A percentile compares a stretch with the other conserved stretches of the same genome.
These are phyloP conservation scores for Drosophila mercatorum DNA, from an alignment of 2,888 invertebrate genomes.

Conservation along the genomic window DNA sequence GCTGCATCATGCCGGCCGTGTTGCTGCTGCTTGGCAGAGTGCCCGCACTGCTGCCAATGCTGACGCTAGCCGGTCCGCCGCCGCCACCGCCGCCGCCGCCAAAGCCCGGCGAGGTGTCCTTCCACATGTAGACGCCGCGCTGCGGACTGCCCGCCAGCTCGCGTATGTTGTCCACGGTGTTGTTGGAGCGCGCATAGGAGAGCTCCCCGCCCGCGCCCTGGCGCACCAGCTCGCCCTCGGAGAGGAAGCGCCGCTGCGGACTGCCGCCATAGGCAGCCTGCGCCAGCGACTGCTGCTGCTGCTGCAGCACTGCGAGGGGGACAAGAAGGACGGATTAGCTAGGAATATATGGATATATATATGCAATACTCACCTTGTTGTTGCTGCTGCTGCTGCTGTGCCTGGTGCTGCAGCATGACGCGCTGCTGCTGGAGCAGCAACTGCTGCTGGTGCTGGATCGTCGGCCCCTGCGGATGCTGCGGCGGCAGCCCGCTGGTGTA, in stretches of 20 bases:
- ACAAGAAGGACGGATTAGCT: not conserved
- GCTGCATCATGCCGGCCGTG: constrained; percentile 66
- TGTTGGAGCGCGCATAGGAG: constrained; percentile 89
- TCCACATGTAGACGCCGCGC: constrained; percentile 92
- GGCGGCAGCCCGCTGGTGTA: constrained; percentile 83
- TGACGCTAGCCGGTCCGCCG: constrained; percentile 60
- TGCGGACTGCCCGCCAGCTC: constrained; percentile 95
- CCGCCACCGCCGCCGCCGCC: constrained; percentile 56
- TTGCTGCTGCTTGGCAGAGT: constrained; percentile 79
- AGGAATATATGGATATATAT: fast-evolving
- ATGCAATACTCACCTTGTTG: constrained; percentile 67
- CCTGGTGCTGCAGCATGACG: constrained; percentile 79
- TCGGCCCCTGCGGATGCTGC: constrained; percentile 83
- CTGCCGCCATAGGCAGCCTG: constrained; percentile 86
- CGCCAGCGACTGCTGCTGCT: constrained; percentile 68
- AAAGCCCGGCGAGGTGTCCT: constrained; percentile 90
- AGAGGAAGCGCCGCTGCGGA: constrained; percentile 91
- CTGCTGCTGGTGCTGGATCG: constrained; percentile 84
- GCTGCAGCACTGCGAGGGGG: constrained; percentile 45
- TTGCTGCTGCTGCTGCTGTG: constrained; percentile 73
- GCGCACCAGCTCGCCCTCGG: constrained; percentile 92
- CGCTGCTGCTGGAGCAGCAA: constrained; percentile 83
- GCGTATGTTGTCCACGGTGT: constrained; percentile 93
- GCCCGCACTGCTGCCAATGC: constrained; percentile 83
- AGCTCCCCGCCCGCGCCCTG: constrained; percentile 86